Evolutionary conservation across 1,140 invertebrate species (phyloP), one percentile per base, ranked within the genome.

Genomic region (Cotesia chilonis): DNA sequence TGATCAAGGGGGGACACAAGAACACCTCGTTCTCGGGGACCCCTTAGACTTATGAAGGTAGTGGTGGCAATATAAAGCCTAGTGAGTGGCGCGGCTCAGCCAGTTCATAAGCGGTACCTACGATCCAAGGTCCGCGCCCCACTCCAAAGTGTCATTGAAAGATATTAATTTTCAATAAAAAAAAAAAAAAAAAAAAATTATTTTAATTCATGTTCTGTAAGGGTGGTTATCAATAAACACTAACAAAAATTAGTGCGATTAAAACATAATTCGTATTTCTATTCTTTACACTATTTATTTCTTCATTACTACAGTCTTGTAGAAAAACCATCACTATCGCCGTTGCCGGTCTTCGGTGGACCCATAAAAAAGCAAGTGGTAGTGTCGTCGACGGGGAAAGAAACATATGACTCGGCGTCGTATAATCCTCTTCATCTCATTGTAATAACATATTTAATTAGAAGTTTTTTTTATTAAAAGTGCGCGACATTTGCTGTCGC

Each of bases 51-150:
- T 17, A 59, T 59, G 57, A 59, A 65, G 71, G 82, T 86, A 83
- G 85, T 82, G 85, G 85, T 86, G 85, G 85, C 78, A 87, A 87
- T 87, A 87, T 87, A 87, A 87, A 79, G 80, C 79, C 73, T 71
- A 76, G 73, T 75, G 77, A 81, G 80, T 85, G 80, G 79, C 81
- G 80, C 76, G 81, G 76, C 77, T 78, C 79, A 77, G 83, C 82
- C 85, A 86, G 84, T 86, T 79, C 80, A 81, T 83, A 80, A 83
- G 81, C 83, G 84, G 79, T 85, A 80, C 78, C 81, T 83, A 84
- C 76, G 76, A 80, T 85, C 82, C 76, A 81, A 81, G 81, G 78
- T 78, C 79, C 81, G 83, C 79, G 81, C 78, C 81, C 79, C 79
- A 68, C 72, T 65, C 36, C 67, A 64, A 60, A 69, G 71, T 72